A percentile compares a stretch with the other conserved stretches of the same genome.
These are phyloP conservation scores for Eclectus roratus DNA, from an alignment of 2,113 vertebrate genomes.

Conservation along the genomic window DNA sequence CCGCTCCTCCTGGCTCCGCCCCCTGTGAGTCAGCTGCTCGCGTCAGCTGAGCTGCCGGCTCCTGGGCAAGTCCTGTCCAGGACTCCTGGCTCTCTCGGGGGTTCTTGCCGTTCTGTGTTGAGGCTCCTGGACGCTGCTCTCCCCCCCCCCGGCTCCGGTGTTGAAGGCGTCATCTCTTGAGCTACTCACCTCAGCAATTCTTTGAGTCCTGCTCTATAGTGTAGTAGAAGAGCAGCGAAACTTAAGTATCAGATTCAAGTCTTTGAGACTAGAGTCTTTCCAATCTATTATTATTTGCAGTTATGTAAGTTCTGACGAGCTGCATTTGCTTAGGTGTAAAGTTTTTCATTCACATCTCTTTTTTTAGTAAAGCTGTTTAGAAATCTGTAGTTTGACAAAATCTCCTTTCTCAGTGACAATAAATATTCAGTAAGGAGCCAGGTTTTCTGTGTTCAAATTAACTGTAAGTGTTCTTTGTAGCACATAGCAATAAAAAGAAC, in stretches of 20 bases:
- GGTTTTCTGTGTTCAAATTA: background rate
- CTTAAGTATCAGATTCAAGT: background rate
- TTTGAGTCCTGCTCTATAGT: background rate
- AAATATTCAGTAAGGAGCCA: conserved; percentile 23
- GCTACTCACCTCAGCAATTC: background rate
- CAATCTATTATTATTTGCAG: background rate
- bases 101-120: too few species aligned
- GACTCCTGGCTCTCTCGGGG: too few species aligned
- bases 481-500: background rate
- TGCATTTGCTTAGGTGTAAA: background rate
- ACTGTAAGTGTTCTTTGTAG: background rate
- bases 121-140: too few species aligned
- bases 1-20: too few species aligned
- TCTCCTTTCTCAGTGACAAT: background rate
- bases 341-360: background rate
- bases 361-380: background rate
- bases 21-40: too few species aligned
- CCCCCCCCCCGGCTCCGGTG: too few species aligned
- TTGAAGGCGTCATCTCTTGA: too few species aligned
- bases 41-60: too few species aligned
- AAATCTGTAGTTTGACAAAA: background rate
- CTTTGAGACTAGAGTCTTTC: background rate
- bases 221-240: background rate
- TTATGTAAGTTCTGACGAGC: background rate
- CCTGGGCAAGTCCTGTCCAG: too few species aligned